Base-by-base conservation (phyloP, 2,113 vertebrate genomes). In the Pseudorectes ferrugineus region DNA sequence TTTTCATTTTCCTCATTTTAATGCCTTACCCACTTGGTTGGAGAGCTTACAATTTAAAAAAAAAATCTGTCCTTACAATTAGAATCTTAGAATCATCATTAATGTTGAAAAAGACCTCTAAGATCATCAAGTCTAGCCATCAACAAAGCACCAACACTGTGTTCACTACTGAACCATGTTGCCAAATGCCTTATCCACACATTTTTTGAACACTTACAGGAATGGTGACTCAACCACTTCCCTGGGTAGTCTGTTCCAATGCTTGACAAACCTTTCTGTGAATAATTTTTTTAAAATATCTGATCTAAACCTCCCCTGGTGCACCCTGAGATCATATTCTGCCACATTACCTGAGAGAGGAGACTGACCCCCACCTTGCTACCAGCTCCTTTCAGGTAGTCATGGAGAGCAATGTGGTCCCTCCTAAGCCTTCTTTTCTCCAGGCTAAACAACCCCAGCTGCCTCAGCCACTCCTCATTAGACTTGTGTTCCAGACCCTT, bases 71-170 rank as follows among this genome's bases (percentile, higher is more conserved):
- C 22, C 14, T 83, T 86, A 35, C 5, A n/a, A 12, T 51, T n/a
- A 52, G 9, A 17, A 45, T 58, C 19, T 29, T 38, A 29, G 51
- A n/a, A 21, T 59, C 24, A 46, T 46, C 24, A 52, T 38, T 29
- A 59, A 29, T 23, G 3, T 26, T 55, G 11, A 40, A 74, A 52
- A 59, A 14, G 4, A 45, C 9, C 11, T 74, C 36, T 29, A 38
- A 29, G 10, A 38, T 20, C 31, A 49, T 36, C 28, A 58, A 38
- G 16, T 25, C 16, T 23, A n/a, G 7, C 23, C 6, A n/a, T 59
- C 15, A 58, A 21, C 0, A 0, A 38, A 14, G 9, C 9, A 52
- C 5, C 16, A 25, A 17, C 11, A 25, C 9, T 28, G 10, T 25
- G n/a, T 29, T 81, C 38, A 29, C 9, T 9, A 29, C 20, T 38